Conservation (phyloP, 2,113 vertebrate species). For the Cairina moschata region DNA sequence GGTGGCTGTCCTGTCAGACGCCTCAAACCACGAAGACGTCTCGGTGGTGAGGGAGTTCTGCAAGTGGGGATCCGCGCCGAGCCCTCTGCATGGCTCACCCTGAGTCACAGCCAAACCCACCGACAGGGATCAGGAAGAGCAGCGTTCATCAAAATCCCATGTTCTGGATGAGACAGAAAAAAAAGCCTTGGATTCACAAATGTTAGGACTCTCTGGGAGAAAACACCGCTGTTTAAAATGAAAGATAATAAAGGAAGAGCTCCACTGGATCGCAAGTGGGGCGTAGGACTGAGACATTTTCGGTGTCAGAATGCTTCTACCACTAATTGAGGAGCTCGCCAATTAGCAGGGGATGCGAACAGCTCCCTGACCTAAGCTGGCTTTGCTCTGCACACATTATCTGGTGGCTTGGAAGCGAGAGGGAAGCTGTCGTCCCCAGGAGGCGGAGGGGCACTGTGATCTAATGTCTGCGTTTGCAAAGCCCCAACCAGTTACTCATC, state of each 20-base stretch:
- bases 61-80: background rate
- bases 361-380: conserved; percentile 16
- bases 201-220: background rate
- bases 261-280: background rate
- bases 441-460: conserved; percentile 45
- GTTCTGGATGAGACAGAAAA: background rate
- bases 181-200: rapidly evolving
- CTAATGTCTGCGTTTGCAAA: conserved; percentile 58
- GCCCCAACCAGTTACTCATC: conserved; percentile 40
- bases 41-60: background rate
- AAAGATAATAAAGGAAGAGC: background rate
- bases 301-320: background rate
- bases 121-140: background rate
- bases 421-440: background rate
- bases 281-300: background rate
- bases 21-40: conserved; percentile 7
- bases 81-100: background rate
- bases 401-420: conserved; percentile 20
- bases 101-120: conserved; percentile 29
- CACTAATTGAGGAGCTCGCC: background rate
- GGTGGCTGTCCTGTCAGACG: background rate
- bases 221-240: background rate
- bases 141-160: background rate
- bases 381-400: conserved; percentile 17
- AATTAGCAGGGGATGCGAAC: background rate